A percentile compares a stretch with the other conserved stretches of the same genome.
phyloP scores from a whole-genome alignment of 2,113 vertebrate species.

The Pleuronectes platessa region DNA sequence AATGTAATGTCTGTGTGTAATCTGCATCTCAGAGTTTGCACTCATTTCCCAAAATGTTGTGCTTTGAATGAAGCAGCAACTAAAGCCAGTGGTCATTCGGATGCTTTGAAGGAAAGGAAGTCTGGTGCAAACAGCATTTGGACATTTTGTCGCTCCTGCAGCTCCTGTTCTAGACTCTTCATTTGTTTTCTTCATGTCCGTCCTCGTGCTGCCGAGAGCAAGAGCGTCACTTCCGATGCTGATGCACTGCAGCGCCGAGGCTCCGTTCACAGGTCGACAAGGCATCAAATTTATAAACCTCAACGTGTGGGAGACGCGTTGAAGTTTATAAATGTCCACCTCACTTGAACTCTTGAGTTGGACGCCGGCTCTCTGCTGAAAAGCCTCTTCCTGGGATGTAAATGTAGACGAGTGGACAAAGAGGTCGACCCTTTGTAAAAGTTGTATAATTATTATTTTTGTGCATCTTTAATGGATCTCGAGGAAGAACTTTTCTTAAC shows the following conservation, averaged over 20 bases:
- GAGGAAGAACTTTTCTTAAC: slow-evolving; percentile 61
- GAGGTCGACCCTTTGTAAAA: slow-evolving; percentile 65
- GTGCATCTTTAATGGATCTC: slow-evolving; percentile 55
- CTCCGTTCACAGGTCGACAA: slow-evolving; percentile 28
- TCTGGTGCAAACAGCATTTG: background rate
- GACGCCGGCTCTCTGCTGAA: slow-evolving; percentile 31
- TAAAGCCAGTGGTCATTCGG: background rate
- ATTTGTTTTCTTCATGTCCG: background rate
- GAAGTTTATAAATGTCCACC: background rate
- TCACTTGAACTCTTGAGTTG: background rate
- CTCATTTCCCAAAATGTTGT: background rate
- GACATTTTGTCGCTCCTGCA: background rate
- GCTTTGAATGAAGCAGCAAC: background rate
- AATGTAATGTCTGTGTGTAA: background rate
- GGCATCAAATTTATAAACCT: background rate
- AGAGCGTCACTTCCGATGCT: background rate
- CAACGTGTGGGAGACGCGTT: background rate
- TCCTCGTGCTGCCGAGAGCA: slow-evolving; percentile 1
- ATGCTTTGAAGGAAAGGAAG: background rate
- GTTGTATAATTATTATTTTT: slow-evolving; percentile 71
- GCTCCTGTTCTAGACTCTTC: background rate
- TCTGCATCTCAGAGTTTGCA: background rate
- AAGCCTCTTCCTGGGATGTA: slow-evolving; percentile 59
- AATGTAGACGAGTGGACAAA: slow-evolving; percentile 30
- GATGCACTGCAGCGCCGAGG: slow-evolving; percentile 13